Base-by-base conservation (phyloP, 2,797 vertebrate species). In the Mormyrops attenuatus region DNA sequence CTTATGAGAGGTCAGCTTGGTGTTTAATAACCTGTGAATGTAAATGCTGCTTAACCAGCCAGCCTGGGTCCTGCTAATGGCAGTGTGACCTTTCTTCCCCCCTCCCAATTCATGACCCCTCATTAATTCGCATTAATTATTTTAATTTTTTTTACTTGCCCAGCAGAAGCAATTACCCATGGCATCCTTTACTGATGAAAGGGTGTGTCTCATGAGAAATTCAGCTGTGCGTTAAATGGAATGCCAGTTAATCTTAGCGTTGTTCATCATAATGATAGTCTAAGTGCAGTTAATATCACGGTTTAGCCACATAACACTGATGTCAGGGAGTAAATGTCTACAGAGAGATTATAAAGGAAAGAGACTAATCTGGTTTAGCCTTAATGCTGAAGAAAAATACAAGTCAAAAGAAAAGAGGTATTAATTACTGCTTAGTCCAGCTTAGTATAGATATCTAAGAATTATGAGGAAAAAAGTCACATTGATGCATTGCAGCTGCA, bases 401-500 rank as follows among this genome's bases (percentile, higher is more conserved):
- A 82, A 82, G 41, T 82, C 77, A 82, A 82, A 82, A 47, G 38
- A 82, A 47, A 82, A 82, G 20, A 20, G 6, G 41, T 82, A 47
- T 82, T 82, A 82, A 82, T 82, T 82, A 82, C 77, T 82, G 38
- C 77, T 82, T 82, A 82, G 77, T 44, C 41, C 41, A 82, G 77
- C 77, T 44, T 82, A 82, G 77, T 82, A n/a, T 47, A 44, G 3
- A 82, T 82, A 82, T 44, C 41, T 47, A 47, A 41, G 41, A 82
- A 82, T n/a, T 82, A 77, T 82, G 41, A 44, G 41, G 41, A n/a
- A 82, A 82, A 44, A 47, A 82, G 41, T 44, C 38, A 47, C 17
- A 34, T 82, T 7, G 20, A 47, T 82, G 41, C n/a, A 47, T 82
- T 47, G 1, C 77, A 44, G 77, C 41, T 82, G 22, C 6, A 47